Percentiles rank a stretch among this genome's conserved stretches.
These are phyloP conservation scores for Cygnus buccinator DNA, from an alignment of 2,113 vertebrate species.

Conservation along the genomic window DNA sequence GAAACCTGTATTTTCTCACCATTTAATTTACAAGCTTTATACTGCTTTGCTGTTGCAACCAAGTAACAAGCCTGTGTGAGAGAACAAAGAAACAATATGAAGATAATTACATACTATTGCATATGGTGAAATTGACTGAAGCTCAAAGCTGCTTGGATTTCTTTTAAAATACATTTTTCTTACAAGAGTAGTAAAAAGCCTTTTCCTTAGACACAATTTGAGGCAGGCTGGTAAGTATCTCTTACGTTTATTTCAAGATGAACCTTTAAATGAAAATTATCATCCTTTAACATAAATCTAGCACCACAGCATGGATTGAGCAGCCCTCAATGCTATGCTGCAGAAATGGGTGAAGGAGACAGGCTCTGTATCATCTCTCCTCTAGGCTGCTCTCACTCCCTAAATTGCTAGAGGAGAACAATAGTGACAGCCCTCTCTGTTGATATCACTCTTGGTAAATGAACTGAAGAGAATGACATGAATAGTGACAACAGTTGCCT, in stretches of 20 bases:
- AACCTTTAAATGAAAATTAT: background rate
- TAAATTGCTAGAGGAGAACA: background rate
- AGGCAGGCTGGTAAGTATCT: background rate
- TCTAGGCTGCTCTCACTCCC: background rate
- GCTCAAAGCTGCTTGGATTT: background rate
- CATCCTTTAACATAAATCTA: background rate
- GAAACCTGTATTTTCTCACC: background rate
- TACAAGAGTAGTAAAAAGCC: background rate
- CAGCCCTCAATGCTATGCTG: background rate
- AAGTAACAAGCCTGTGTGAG: background rate
- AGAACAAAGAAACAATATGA: background rate
- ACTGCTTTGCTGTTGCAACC: background rate
- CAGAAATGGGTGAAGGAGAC: background rate
- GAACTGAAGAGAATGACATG: background rate
- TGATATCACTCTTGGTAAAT: background rate
- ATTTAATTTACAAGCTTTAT: background rate
- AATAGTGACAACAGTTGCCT: background rate
- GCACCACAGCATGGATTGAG: background rate
- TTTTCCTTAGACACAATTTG: background rate
- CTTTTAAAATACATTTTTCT: background rate
- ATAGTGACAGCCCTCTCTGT: background rate
- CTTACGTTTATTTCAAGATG: background rate
- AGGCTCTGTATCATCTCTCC: background rate
- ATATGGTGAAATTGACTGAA: background rate
- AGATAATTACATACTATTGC: background rate